A percentile compares a stretch with the other conserved stretches of the same genome.
Evolutionary conservation across 2,113 vertebrate species (phyloP).

Genomic region (Ceuthmochares aereus): DNA sequence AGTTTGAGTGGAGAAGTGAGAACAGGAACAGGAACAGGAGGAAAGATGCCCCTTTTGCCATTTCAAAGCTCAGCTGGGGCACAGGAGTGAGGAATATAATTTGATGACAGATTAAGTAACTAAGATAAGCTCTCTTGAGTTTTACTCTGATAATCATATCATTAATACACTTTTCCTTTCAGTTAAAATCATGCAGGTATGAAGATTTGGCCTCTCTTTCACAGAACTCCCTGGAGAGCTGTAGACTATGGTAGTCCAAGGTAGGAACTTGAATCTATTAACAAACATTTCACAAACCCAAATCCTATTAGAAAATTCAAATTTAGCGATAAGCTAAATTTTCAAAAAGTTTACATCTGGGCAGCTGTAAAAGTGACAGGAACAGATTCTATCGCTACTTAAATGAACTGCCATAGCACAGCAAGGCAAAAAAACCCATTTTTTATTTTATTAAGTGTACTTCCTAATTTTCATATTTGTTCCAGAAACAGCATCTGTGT

Average conservation of each 20-base stretch:
- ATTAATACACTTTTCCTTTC: background rate
- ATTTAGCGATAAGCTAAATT: background rate
- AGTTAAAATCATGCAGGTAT: background rate
- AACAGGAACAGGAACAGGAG: background rate
- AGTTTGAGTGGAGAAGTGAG: background rate
- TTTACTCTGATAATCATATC: background rate
- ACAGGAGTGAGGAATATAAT: background rate
- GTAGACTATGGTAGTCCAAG: background rate
- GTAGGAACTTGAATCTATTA: background rate
- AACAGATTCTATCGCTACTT: background rate
- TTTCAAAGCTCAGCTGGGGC: background rate
- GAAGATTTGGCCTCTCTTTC: background rate
- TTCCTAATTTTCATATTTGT: background rate
- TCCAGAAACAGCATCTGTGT: background rate
- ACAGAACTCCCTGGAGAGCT: background rate
- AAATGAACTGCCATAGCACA: background rate
- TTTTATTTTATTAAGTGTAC: background rate
- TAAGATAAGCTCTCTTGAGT: background rate
- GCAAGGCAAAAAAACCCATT: background rate
- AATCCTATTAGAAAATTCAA: background rate
- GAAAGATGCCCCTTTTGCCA: background rate
- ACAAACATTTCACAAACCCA: background rate
- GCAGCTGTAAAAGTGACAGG: background rate
- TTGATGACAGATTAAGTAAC: background rate
- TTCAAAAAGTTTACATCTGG: background rate